phyloP scores from a whole-genome alignment of 2,113 vertebrate genomes.

The Smithornis capensis region DNA sequence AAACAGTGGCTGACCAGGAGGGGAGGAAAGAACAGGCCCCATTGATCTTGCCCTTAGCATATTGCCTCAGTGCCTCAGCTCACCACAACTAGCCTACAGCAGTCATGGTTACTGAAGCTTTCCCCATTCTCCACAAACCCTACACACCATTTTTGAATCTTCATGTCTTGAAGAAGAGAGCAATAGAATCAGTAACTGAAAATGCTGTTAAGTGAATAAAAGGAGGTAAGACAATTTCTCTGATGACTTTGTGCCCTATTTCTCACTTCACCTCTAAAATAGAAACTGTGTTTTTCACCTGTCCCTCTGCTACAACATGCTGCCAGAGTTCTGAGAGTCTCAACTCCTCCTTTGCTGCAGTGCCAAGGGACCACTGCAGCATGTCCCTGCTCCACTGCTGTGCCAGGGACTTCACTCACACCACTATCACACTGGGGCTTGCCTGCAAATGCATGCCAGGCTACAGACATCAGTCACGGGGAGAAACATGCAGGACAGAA shows the following conservation, averaged over 20 bases:
- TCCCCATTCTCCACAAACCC: not conserved
- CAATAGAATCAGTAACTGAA: not conserved
- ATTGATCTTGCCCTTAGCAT: not conserved
- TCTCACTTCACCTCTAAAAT: not conserved
- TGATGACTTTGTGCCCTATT: not conserved
- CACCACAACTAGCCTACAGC: not conserved
- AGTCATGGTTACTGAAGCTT: not conserved
- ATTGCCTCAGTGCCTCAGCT: not conserved
- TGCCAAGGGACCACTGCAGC: not conserved
- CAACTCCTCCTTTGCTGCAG: accelerated
- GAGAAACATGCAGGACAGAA: not conserved
- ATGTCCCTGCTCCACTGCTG: not conserved
- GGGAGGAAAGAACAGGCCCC: not conserved
- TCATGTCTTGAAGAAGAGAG: not conserved
- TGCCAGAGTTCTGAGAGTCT: not conserved
- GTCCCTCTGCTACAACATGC: not conserved
- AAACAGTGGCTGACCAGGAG: not conserved
- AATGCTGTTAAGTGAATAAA: not conserved
- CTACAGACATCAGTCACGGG: not conserved
- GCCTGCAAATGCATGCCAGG: accelerated
- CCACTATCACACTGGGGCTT: accelerated
- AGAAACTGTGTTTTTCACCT: not conserved
- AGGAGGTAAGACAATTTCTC: not conserved
- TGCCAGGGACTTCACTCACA: accelerated
- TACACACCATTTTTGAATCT: not conserved